A percentile compares a stretch with the other conserved stretches of the same genome.
Conservation (phyloP, 2,888 invertebrate genomes). For the Drosophila recens region DNA sequence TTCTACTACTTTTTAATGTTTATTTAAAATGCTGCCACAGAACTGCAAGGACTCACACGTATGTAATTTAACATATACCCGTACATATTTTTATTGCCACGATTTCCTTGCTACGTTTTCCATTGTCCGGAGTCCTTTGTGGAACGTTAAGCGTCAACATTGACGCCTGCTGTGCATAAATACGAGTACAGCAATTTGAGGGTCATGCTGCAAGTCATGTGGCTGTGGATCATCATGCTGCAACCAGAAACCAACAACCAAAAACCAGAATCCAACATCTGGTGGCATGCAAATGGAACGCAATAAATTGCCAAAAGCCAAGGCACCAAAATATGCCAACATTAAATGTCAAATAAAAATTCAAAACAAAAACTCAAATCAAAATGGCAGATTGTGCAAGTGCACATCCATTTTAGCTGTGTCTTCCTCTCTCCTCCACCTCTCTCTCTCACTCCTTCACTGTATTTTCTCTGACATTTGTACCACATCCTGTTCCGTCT, state of each 20-base stretch:
- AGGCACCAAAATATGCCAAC: slow-evolving; percentile 69
- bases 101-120: slow-evolving; percentile 3
- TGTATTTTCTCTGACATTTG: background rate
- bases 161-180: slow-evolving; percentile 35
- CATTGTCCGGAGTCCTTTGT: slow-evolving; percentile 6
- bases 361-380: slow-evolving; percentile 66
- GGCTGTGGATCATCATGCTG: slow-evolving; percentile 8
- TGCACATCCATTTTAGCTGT: slow-evolving; percentile 3
- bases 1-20: slow-evolving; percentile 15
- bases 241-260: background rate
- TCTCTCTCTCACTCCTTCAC: too few relatives aligned
- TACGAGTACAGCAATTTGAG: slow-evolving; percentile 1
- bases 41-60: background rate
- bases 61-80: background rate
- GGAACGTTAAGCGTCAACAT: slow-evolving; percentile 29
- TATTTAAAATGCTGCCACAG: slow-evolving; percentile 19
- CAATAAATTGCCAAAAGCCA: slow-evolving; percentile 62
- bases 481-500: slow-evolving; percentile 1
- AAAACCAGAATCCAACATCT: background rate
- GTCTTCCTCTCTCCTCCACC: background rate
- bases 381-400: slow-evolving; percentile 59
- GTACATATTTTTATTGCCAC: slow-evolving; percentile 3
- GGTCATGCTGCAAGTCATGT: slow-evolving; percentile 1
- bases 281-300: slow-evolving; percentile 46
- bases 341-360: slow-evolving; percentile 81